phyloP scores from a whole-genome alignment of 2,113 vertebrate genomes.

The Glaucidium brasilianum region DNA sequence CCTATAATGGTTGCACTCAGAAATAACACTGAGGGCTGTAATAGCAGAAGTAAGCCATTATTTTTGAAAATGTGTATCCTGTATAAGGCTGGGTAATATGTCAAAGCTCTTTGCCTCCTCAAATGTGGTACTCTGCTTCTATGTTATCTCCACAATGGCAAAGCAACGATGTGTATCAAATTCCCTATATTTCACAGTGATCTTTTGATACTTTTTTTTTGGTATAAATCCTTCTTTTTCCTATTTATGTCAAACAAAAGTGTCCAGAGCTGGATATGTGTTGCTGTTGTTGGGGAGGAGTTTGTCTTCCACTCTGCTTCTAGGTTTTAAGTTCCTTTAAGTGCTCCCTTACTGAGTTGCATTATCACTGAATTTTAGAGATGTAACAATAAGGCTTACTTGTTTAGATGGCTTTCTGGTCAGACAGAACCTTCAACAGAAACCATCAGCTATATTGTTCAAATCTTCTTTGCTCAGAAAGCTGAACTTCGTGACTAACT shows the following conservation, averaged over 20 bases:
- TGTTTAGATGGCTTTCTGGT: not conserved
- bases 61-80: not conserved
- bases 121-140: not conserved
- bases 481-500: not conserved
- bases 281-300: not conserved
- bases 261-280: not conserved
- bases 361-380: not conserved
- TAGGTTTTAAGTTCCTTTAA: not conserved
- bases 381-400: not conserved
- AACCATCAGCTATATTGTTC: not conserved
- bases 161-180: not conserved
- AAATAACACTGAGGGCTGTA: not conserved
- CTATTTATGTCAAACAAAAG: not conserved
- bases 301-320: not conserved
- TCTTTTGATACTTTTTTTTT: not conserved
- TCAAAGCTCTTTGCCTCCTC: not conserved
- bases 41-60: not conserved
- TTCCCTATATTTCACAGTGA: not conserved
- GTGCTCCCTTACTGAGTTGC: not conserved
- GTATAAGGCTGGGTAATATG: not conserved
- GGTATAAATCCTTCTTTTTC: not conserved
- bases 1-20: not conserved
- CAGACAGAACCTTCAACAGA: not conserved
- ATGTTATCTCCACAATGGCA: not conserved
- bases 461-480: not conserved